Base-by-base conservation (phyloP, 2,113 vertebrate genomes). In the Gymnorhina tibicen region DNA sequence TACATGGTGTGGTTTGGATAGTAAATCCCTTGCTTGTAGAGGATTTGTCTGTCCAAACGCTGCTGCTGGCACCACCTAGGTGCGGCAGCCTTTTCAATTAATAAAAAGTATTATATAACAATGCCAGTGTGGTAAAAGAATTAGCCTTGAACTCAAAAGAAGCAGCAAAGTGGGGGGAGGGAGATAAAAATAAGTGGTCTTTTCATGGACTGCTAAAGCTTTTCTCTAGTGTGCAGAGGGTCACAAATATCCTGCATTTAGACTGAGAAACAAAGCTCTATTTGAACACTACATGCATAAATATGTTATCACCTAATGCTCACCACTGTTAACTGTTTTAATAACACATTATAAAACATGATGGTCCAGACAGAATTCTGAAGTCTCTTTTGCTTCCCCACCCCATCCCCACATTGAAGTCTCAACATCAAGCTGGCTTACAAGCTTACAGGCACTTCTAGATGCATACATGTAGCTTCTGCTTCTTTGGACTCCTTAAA, bases 161-260 rank as follows among this genome's bases (percentile, higher is more conserved):
- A 56, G 24, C 5, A 79, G 33, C 30, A 87, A 59, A 59, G 18
- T 2, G 0, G 6, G 7, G 17, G 2, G 21, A 0, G 1, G 7
- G 8, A 12, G 8, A 50, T 47, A 39, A 79, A 84, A 60, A 18
- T 21, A 14, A 16, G 6, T 21, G 14, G 50, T 85, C 35, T 82
- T 85, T 52, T 44, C 16, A 56, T 42, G 18, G 62, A 46, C 14
- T 50, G 41, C 27, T 52, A 60, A n/a, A 23, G 27, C 1, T 85
- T 68, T 70, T 63, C 69, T 87, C 33, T 39, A 19, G 23, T 58
- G 41, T 1, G 2, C n/a, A 41, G 50, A 78, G 32, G 21, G 35
- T 69, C 63, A 64, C 32, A 93, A 72, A 44, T 37, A n/a, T 56
- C n/a, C 19, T 28, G 13, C 15, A 47, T 58, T 66, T 49, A n/a